Conservation (phyloP, 2,797 vertebrate species). For the Tarsius wallacei region DNA sequence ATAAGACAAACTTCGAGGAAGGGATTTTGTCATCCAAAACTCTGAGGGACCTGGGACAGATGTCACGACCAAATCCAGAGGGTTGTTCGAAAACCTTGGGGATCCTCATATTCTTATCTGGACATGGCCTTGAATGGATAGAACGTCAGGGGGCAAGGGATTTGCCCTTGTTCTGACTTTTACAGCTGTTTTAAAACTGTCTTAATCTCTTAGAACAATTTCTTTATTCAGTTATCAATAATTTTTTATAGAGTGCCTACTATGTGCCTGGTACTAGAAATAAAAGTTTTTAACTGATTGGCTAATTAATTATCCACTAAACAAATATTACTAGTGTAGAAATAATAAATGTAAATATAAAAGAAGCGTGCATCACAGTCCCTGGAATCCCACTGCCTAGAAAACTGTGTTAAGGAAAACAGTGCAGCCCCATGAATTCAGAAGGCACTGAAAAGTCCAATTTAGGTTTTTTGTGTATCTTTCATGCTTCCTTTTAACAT, state of each 20-base stretch:
- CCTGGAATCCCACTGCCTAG: background rate
- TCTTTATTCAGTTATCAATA: background rate
- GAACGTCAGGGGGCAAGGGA: accelerated
- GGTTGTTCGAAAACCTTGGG: background rate
- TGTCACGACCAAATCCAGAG: background rate
- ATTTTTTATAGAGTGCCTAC: background rate
- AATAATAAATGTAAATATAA: background rate
- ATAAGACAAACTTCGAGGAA: background rate
- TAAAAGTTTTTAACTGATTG: background rate
- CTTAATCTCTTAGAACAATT: background rate
- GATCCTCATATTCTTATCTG: background rate
- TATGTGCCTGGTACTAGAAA: background rate
- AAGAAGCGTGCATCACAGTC: background rate
- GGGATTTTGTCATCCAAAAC: background rate
- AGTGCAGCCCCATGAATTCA: slow-evolving; percentile 26
- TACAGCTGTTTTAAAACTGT: background rate
- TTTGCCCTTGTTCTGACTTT: background rate
- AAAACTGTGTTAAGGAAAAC: background rate
- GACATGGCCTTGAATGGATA: background rate
- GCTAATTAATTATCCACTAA: background rate
- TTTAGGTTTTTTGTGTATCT: background rate
- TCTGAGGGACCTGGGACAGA: background rate
- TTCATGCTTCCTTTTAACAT: background rate
- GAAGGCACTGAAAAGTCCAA: slow-evolving; percentile 57
- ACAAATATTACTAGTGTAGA: background rate